These are phyloP conservation scores for Notothenia rossii DNA, from an alignment of 2,113 vertebrate species.

Conservation along the genomic window DNA sequence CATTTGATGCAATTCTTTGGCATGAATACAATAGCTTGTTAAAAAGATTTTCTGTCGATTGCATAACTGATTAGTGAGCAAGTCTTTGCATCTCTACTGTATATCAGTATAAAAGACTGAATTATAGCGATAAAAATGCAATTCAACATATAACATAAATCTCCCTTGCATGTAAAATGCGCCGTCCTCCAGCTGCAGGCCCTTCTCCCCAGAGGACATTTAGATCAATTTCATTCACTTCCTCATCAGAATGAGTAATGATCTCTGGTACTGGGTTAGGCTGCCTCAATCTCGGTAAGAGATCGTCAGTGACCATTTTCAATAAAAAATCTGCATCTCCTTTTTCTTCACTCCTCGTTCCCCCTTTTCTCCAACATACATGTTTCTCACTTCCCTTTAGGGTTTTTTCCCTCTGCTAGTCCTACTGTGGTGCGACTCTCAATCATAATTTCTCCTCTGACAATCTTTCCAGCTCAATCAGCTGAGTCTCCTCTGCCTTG, in stretches of 20 bases:
- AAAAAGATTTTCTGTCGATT: too few species aligned
- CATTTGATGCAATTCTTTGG: too few species aligned
- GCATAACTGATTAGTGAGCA: too few species aligned
- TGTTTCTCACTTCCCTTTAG: constrained; percentile 1
- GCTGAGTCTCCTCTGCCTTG: constrained; percentile 69
- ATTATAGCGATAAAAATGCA: constrained; percentile 2
- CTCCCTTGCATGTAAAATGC: constrained; percentile 2
- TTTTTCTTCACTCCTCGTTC: constrained; percentile 9
- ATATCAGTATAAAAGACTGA: constrained; percentile 5
- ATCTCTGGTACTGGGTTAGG: constrained; percentile 38
- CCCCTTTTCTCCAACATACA: not conserved
- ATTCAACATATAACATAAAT: constrained; percentile 10
- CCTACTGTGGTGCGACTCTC: constrained; percentile 29
- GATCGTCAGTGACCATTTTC: constrained; percentile 45
- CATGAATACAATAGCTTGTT: too few species aligned
- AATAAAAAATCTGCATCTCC: constrained; percentile 8
- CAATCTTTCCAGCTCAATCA: constrained; percentile 40
- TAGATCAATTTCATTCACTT: constrained; percentile 52
- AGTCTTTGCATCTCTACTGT: not conserved
- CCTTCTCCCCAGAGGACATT: constrained; percentile 35
- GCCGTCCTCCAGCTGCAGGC: not conserved
- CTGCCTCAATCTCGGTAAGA: constrained; percentile 35
- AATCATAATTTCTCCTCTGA: constrained; percentile 45
- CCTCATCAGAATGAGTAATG: constrained; percentile 57
- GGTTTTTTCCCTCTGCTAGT: constrained; percentile 5